Evolutionary conservation across 2,888 invertebrate genomes (phyloP), one percentile per base, ranked within the genome.

Genomic region (Drosophila mimetica): DNA sequence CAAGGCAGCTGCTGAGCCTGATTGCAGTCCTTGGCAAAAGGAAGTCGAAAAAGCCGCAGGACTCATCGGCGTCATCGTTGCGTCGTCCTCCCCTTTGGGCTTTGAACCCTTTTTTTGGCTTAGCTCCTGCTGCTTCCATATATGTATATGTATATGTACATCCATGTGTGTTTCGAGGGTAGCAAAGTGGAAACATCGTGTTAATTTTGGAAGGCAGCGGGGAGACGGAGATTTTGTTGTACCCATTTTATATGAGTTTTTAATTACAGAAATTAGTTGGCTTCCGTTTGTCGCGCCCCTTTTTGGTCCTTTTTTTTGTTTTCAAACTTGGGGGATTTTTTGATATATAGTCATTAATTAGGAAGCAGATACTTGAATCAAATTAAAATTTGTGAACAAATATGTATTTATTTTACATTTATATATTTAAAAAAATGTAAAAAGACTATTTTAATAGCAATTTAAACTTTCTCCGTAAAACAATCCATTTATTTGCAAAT

Each of bases 211-310:
- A 86, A 86, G 76, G 71, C 75, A 73, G 77, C 76, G 75, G 73
- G 74, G 74, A 67, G 59, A 74, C 83, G 77, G 71, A 81, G 88
- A 89, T 87, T 87, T 78, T 61, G 70, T 71, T 79, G 79, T 82
- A 73, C 71, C 81, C 83, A 79, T 79, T 78, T 85, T 89, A 85
- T 89, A 90, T 89, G 89, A 90, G 82, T 89, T 91, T 91, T 90
- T 91, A 91, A 91, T 91, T 91, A 90, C 90, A 77, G 75, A 91
- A 91, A 91, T 91, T 91, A 90, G 89, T 87, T 88, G 36, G 51
- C 87, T 89, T 85, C 83, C 83, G 76, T 76, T 74, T 9, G 28
- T 14, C 36, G 14, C 70, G 36, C n/a, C 42, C 13, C 53, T 34
- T 47, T n/a, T n/a, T 14, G 3, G 11, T 51, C 42, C 46, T 47